These are phyloP conservation scores for Calliopum simillimum DNA, from an alignment of 2,888 invertebrate genomes.

Conservation along the genomic window DNA sequence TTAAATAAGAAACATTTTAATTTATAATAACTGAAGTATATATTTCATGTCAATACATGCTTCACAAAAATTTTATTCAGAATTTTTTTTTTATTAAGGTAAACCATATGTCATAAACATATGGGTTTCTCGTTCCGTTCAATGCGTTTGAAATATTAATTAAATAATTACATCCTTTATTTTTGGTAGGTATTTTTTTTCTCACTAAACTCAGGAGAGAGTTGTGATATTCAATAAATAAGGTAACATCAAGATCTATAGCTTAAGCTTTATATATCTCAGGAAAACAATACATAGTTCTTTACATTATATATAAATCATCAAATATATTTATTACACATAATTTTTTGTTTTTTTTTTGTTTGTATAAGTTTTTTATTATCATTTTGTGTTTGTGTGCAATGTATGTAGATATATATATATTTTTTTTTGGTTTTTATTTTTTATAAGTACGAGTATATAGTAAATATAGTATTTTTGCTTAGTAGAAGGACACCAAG, in stretches of 20 bases:
- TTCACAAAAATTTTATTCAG: slow-evolving; percentile 19
- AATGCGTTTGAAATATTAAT: background rate
- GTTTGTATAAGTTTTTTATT: slow-evolving; percentile 30
- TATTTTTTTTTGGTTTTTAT: background rate
- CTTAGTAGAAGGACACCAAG: slow-evolving; percentile 24
- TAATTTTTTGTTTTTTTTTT: slow-evolving; percentile 19
- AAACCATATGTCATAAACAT: background rate
- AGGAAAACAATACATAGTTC: slow-evolving; percentile 8
- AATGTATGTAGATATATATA: slow-evolving; percentile 1
- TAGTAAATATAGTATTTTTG: slow-evolving; percentile 7
- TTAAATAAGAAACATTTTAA: no score
- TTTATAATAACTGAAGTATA: no score
- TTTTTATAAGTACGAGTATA: slow-evolving; percentile 4
- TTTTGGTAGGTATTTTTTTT: background rate
- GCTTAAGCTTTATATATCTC: background rate
- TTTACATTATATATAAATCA: slow-evolving; percentile 15
- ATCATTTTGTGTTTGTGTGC: slow-evolving; percentile 34
- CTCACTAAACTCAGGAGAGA: background rate
- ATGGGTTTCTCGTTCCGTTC: background rate
- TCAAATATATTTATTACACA: slow-evolving; percentile 6
- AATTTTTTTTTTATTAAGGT: background rate
- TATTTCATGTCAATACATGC: background rate
- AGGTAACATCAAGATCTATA: slow-evolving; percentile 15
- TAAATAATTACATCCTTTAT: background rate
- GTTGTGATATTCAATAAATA: background rate